These are phyloP conservation scores for Entelurus aequoreus DNA, from an alignment of 2,113 vertebrate species.

Conservation along the genomic window DNA sequence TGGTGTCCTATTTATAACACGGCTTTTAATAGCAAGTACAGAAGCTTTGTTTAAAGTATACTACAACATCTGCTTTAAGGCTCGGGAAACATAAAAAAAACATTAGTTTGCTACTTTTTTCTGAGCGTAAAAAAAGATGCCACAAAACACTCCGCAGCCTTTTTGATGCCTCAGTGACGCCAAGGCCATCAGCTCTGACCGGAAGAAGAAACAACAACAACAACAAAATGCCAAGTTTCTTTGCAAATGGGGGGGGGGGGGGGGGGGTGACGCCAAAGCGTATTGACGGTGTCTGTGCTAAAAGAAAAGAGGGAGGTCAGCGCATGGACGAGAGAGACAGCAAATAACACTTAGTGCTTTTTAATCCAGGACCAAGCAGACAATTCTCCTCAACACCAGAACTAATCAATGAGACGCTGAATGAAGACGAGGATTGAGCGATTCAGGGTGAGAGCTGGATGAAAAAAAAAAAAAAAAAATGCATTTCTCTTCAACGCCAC, in stretches of 20 bases:
- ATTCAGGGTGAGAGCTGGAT: not conserved
- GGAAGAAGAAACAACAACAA: slow-evolving; percentile 23
- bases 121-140: slow-evolving; percentile 22
- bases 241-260: slow-evolving; percentile 23
- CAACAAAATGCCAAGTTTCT: slow-evolving; percentile 39
- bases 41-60: no score
- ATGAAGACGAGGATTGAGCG: slow-evolving; percentile 22
- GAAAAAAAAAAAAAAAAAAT: slow-evolving; percentile 1
- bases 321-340: slow-evolving; percentile 24
- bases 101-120: not conserved
- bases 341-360: slow-evolving; percentile 59
- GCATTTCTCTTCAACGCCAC: slow-evolving; percentile 33
- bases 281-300: slow-evolving; percentile 51
- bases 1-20: no score
- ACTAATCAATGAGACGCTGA: slow-evolving; percentile 58
- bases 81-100: no score
- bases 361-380: slow-evolving; percentile 52
- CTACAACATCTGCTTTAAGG: slow-evolving; percentile 6
- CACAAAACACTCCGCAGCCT: slow-evolving; percentile 25
- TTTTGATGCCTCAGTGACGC: slow-evolving; percentile 36
- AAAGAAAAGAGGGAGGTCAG: slow-evolving; percentile 31
- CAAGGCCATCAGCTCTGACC: slow-evolving; percentile 27
- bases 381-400: slow-evolving; percentile 63
- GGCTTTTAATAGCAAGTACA: no score
- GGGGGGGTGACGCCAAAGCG: slow-evolving; percentile 44